Conservation (phyloP, 1,140 invertebrate genomes). For the Tetramorium alpestre region DNA sequence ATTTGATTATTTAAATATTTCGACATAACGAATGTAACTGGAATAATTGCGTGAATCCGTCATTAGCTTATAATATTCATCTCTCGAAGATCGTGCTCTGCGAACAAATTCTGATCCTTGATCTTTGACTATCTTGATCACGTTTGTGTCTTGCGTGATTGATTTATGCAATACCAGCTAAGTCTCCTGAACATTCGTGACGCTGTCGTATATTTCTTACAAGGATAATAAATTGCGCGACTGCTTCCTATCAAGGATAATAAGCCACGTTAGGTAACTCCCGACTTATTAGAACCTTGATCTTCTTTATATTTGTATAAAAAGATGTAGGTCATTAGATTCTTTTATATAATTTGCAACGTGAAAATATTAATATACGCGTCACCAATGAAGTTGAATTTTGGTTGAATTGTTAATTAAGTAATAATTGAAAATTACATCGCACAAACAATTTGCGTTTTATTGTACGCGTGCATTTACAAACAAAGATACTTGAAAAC, state of each 20-base stretch:
- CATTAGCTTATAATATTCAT: conserved; percentile 18
- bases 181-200: conserved; percentile 11
- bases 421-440: neutral
- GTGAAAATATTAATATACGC: neutral
- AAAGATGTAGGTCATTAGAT: neutral
- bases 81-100: neutral
- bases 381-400: neutral
- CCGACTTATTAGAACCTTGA: neutral
- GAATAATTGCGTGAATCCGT: neutral
- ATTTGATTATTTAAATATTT: neutral
- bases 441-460: neutral
- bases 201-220: neutral
- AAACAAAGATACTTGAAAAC: neutral
- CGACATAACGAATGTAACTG: neutral
- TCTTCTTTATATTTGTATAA: conserved; percentile 4
- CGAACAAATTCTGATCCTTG: conserved; percentile 31
- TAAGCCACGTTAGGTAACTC: neutral
- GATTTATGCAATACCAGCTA: conserved; percentile 23
- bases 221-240: conserved; percentile 6
- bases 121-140: conserved; percentile 40
- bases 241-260: neutral
- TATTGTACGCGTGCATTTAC: neutral
- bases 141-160: conserved; percentile 43
- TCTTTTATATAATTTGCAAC: neutral
- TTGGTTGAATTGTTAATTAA: neutral